phyloP scores from a whole-genome alignment of 2,888 invertebrate species.

The Cremastobaeus sp. region DNA sequence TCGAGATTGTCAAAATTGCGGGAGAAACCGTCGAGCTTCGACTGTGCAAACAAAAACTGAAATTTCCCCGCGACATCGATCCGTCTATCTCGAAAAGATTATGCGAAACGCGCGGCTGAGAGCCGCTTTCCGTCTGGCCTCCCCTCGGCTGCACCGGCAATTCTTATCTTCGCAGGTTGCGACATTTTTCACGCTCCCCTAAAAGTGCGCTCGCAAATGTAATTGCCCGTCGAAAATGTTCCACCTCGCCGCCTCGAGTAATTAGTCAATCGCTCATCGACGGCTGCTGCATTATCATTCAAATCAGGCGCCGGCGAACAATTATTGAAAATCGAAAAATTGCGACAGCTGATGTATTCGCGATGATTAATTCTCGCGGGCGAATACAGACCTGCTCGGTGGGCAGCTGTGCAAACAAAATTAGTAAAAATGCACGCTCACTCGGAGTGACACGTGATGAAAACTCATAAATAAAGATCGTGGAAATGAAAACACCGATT shows the following conservation, averaged over 20 bases:
- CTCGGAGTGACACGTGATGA: conserved; percentile 17
- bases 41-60: too few relatives aligned
- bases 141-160: too few relatives aligned
- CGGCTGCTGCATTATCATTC: neutral
- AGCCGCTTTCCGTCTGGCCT: too few relatives aligned
- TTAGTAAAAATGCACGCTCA: conserved; percentile 16
- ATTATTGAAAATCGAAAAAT: neutral
- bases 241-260: conserved; percentile 5
- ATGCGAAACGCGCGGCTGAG: too few relatives aligned
- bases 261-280: neutral
- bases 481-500: conserved; percentile 41
- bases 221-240: neutral
- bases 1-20: neutral
- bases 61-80: too few relatives aligned
- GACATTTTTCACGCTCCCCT: neutral
- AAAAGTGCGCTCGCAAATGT: neutral
- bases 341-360: conserved; percentile 15
- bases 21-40: too few relatives aligned
- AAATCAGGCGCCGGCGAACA: neutral
- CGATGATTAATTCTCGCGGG: conserved; percentile 29
- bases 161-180: conserved; percentile 15
- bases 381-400: conserved; percentile 33
- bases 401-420: conserved; percentile 47
- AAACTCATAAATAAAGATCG: conserved; percentile 43
- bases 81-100: too few relatives aligned